Percentiles rank a stretch among this genome's conserved stretches.
These are phyloP conservation scores for Arizona elegans DNA, from an alignment of 2,113 vertebrate genomes.

Conservation along the genomic window DNA sequence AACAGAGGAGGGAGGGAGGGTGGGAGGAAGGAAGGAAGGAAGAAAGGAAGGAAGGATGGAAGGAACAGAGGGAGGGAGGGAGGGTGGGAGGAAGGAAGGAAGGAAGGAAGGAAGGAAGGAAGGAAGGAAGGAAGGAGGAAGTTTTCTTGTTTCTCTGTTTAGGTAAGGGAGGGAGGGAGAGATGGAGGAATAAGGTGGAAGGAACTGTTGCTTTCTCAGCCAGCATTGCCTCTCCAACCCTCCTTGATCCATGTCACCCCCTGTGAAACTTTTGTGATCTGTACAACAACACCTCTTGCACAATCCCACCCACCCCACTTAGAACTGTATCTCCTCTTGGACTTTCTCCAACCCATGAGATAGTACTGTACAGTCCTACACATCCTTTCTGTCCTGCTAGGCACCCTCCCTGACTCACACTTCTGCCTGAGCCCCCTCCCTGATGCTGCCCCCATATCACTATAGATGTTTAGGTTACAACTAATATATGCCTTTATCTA, in stretches of 20 bases:
- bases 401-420: too few species aligned
- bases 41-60: too few species aligned
- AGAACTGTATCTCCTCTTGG: not conserved
- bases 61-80: accelerated
- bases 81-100: too few species aligned
- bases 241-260: not conserved
- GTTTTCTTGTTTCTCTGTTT: too few species aligned
- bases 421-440: not conserved
- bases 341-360: not conserved
- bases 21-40: too few species aligned
- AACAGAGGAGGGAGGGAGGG: too few species aligned
- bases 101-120: too few species aligned
- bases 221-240: not conserved
- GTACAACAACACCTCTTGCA: not conserved
- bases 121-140: too few species aligned
- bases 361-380: not conserved
- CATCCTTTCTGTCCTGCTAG: not conserved
- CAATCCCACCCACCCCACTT: too few species aligned
- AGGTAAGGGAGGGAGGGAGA: too few species aligned
- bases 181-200: not conserved
- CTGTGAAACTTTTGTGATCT: not conserved
- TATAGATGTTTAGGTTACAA: not conserved
- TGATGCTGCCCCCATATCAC: not conserved
- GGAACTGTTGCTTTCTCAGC: not conserved
- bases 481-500: not conserved